These are phyloP conservation scores for Haliclona indistincta DNA, from an alignment of 37 sponge, comb jelly and placozoan genomes.

Conservation along the genomic window DNA sequence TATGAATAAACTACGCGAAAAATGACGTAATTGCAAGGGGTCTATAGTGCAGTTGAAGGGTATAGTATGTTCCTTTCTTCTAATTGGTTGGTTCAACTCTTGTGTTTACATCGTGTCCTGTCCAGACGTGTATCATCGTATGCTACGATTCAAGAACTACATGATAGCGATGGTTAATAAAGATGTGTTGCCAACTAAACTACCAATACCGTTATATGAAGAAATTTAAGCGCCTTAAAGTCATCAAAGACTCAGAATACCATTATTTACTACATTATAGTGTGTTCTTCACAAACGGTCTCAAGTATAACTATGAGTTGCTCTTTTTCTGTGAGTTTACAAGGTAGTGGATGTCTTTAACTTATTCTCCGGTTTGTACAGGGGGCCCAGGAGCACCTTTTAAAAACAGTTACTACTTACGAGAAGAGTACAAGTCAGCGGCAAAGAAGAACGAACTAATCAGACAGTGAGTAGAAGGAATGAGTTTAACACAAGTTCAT, in stretches of 20 bases:
- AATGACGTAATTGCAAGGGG: too few species aligned
- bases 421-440: slow-evolving; percentile 82
- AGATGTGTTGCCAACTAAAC: slow-evolving; percentile 66
- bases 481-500: background rate
- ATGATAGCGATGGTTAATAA: slow-evolving; percentile 94
- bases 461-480: background rate
- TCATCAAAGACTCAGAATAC: slow-evolving; percentile 4
- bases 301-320: slow-evolving; percentile 76
- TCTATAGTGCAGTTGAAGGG: too few species aligned
- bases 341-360: too few species aligned
- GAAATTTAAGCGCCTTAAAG: slow-evolving; percentile 48
- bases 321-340: slow-evolving; percentile 69
- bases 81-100: background rate
- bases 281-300: slow-evolving; percentile 76
- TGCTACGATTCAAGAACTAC: slow-evolving; percentile 89
- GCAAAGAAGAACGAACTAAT: slow-evolving; percentile 31
- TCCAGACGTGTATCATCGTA: slow-evolving; percentile 92
- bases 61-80: too few species aligned
- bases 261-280: slow-evolving; percentile 19
- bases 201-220: slow-evolving; percentile 84
- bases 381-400: slow-evolving; percentile 74
- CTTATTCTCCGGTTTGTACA: slow-evolving; percentile 10
- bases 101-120: background rate
- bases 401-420: slow-evolving; percentile 71
- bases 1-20: too few species aligned